These are phyloP conservation scores for Caenorhabditis plicata DNA, from an alignment of 2,888 invertebrate genomes.

Conservation along the genomic window DNA sequence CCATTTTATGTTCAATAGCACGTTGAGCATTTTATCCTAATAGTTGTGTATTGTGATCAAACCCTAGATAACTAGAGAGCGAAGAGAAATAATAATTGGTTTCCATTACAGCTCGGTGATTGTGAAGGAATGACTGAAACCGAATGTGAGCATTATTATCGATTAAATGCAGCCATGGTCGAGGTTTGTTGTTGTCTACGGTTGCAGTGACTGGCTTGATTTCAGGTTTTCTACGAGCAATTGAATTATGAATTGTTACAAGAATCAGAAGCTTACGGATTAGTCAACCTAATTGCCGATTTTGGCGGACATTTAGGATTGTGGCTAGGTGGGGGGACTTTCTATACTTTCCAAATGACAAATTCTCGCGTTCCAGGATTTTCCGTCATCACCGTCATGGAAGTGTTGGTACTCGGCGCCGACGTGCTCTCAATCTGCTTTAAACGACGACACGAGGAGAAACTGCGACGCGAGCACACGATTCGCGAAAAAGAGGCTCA, in stretches of 20 bases:
- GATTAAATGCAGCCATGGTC: constrained; percentile 52
- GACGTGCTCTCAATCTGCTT: constrained; percentile 36
- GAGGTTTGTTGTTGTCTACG: constrained; percentile 19
- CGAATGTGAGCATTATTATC: constrained; percentile 51
- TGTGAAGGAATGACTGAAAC: constrained; percentile 53
- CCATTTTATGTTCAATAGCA: too few relatives aligned
- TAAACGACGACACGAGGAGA: constrained; percentile 20
- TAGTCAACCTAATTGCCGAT: constrained; percentile 53
- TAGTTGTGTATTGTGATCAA: too few relatives aligned
- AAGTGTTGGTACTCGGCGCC: constrained; percentile 53
- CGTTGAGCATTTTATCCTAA: too few relatives aligned
- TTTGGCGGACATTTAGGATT: constrained; percentile 55
- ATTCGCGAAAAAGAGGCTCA: neutral
- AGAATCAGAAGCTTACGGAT: constrained; percentile 50
- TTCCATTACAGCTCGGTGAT: constrained; percentile 48
- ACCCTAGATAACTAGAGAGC: too few relatives aligned
- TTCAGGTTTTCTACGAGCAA: constrained; percentile 53
- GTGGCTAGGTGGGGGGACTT: constrained; percentile 43
- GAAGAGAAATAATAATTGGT: constrained; percentile 18
- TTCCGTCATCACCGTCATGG: constrained; percentile 61
- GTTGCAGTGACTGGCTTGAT: constrained; percentile 24
- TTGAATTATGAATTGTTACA: constrained; percentile 51
- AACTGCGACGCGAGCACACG: constrained; percentile 19
- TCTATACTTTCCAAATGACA: neutral
- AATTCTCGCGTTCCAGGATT: constrained; percentile 28